These are phyloP conservation scores for Thomomys bottae DNA, from an alignment of 2,113 vertebrate genomes.

Conservation along the genomic window DNA sequence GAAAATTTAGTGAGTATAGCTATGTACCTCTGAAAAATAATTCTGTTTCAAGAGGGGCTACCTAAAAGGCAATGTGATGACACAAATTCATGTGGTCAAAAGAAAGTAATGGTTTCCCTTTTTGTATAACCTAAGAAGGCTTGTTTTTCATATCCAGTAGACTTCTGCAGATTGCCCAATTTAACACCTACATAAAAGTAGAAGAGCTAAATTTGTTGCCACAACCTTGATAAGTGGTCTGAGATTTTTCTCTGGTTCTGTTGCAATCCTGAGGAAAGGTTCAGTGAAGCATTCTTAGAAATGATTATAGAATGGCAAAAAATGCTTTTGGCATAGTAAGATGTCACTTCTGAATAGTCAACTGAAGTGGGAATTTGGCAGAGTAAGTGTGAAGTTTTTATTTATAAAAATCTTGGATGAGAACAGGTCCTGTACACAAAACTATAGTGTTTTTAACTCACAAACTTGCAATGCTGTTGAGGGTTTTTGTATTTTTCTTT, in stretches of 20 bases:
- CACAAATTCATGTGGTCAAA: not conserved
- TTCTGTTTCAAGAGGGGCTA: not conserved
- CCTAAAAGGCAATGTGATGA: not conserved
- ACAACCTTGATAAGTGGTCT: not conserved
- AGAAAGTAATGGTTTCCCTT: not conserved
- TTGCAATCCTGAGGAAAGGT: not conserved
- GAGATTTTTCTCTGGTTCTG: not conserved
- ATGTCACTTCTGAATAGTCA: not conserved
- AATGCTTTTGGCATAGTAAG: not conserved
- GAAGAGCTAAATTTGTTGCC: not conserved
- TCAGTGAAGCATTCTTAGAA: not conserved
- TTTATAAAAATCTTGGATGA: not conserved
- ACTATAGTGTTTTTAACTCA: not conserved
- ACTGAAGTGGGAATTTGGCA: not conserved
- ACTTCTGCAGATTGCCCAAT: not conserved
- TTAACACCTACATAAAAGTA: not conserved
- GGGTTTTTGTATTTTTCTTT: not conserved
- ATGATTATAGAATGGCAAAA: not conserved
- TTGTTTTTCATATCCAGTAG: not conserved
- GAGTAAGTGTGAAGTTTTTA: not conserved
- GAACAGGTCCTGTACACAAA: not conserved
- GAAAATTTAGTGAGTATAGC: not conserved
- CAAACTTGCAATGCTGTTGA: not conserved
- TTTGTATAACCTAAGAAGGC: not conserved
- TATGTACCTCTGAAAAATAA: not conserved